Conservation (phyloP, 2,888 invertebrate species). For the Drosophila putrida region DNA sequence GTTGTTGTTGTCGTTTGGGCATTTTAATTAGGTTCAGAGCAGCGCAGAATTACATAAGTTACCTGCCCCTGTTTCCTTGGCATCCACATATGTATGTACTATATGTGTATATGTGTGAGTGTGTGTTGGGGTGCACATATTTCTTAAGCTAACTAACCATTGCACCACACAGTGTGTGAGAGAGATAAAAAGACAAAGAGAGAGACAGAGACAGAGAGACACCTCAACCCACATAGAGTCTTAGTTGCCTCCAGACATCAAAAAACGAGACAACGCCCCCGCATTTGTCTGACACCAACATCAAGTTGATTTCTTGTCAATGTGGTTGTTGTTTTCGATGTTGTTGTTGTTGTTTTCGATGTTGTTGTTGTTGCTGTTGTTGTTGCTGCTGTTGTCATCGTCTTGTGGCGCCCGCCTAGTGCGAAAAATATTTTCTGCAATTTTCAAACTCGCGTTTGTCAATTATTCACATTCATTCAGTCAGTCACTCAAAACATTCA, state of each 20-base stretch:
- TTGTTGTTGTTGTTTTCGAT: conserved; percentile 9
- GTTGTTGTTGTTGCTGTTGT: conserved; percentile 16
- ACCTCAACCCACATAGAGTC: conserved; percentile 37
- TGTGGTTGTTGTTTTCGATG: conserved; percentile 21
- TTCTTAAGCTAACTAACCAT: conserved; percentile 6
- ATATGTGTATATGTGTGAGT: background rate
- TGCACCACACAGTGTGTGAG: background rate
- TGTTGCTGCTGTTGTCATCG: conserved; percentile 8
- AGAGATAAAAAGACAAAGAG: background rate
- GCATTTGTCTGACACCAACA: conserved; percentile 41
- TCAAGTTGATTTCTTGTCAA: conserved; percentile 29
- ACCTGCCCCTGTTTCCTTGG: conserved; percentile 12
- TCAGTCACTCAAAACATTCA: conserved; percentile 31
- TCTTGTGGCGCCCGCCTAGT: conserved; percentile 29
- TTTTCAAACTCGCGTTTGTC: conserved; percentile 53
- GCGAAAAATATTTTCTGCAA: conserved; percentile 47
- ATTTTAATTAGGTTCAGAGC: conserved; percentile 65
- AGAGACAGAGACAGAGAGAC: background rate
- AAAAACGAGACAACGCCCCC: conserved; percentile 48
- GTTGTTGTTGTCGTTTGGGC: conserved; percentile 16
- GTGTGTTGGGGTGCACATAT: conserved; percentile 32
- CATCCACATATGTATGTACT: background rate
- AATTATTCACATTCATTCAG: conserved; percentile 58
- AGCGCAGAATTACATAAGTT: conserved; percentile 56
- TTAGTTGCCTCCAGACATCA: conserved; percentile 35